These are phyloP conservation scores for Bucco capensis DNA, from an alignment of 2,113 vertebrate species.

Conservation along the genomic window DNA sequence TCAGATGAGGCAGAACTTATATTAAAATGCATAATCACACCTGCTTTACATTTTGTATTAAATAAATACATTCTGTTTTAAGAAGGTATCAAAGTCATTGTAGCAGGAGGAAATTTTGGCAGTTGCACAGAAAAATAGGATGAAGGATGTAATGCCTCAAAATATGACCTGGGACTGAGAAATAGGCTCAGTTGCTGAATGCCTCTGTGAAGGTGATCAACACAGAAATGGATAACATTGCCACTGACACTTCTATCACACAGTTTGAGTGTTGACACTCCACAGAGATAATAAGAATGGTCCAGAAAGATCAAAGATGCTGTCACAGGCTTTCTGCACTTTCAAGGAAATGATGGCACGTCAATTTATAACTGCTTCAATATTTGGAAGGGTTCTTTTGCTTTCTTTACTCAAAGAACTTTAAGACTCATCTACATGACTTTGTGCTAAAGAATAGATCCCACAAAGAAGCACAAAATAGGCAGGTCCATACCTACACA, in stretches of 20 bases:
- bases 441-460: constrained; percentile 11
- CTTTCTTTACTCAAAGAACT: not conserved
- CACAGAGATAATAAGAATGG: constrained; percentile 4
- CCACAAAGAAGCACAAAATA: not conserved
- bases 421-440: constrained; percentile 1
- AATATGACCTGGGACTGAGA: not conserved
- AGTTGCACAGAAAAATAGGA: not conserved
- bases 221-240: constrained; percentile 17
- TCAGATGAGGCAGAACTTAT: not conserved
- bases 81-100: not conserved
- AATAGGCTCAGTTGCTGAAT: not conserved
- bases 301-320: constrained; percentile 25
- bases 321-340: not conserved
- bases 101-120: not conserved
- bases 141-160: constrained; percentile 1
- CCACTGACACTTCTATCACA: constrained; percentile 21
- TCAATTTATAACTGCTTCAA: constrained; percentile 7
- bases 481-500: not conserved
- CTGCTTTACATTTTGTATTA: not conserved
- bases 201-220: constrained; percentile 8
- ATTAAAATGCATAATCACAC: constrained; percentile 11
- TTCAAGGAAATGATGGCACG: not conserved
- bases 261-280: constrained; percentile 11
- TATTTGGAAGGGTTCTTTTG: constrained; percentile 18
- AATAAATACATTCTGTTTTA: not conserved